A percentile compares a stretch with the other conserved stretches of the same genome.
Evolutionary conservation across 1,140 invertebrate species (phyloP).

Genomic region (Drosophila virilis): DNA sequence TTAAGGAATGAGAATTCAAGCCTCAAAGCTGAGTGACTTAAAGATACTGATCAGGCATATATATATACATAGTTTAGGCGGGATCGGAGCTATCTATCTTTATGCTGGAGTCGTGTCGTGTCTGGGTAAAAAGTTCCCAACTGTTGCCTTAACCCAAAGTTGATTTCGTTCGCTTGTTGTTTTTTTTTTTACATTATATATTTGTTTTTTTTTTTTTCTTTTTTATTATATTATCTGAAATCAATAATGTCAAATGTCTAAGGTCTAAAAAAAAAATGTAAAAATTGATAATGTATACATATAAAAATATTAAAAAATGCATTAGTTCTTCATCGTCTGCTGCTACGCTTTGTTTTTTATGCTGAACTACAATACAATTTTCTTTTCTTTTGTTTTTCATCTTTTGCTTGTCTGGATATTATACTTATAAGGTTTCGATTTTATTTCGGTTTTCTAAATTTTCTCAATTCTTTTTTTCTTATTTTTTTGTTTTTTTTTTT

Average conservation of each 20-base stretch:
- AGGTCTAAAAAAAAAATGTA: slow-evolving; percentile 83
- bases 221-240: slow-evolving; percentile 83
- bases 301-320: slow-evolving; percentile 84
- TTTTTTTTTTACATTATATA: slow-evolving; percentile 56
- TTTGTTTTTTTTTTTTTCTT: slow-evolving; percentile 46
- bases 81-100: too few relatives aligned
- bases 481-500: slow-evolving; percentile 24
- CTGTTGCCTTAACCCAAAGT: not conserved
- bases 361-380: slow-evolving; percentile 77
- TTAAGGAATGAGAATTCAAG: too few relatives aligned
- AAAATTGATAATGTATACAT: slow-evolving; percentile 84
- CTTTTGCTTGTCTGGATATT: slow-evolving; percentile 58
- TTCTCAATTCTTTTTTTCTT: slow-evolving; percentile 26
- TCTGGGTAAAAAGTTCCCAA: too few relatives aligned
- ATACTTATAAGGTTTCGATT: slow-evolving; percentile 50
- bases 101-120: too few relatives aligned
- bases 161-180: slow-evolving; percentile 36
- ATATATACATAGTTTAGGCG: too few relatives aligned
- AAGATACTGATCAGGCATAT: too few relatives aligned
- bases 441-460: slow-evolving; percentile 19
- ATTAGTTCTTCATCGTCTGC: slow-evolving; percentile 71
- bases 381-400: slow-evolving; percentile 26
- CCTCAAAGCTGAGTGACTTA: too few relatives aligned
- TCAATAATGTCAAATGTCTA: slow-evolving; percentile 84
- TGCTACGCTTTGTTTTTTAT: slow-evolving; percentile 41